Percentiles rank a stretch among this genome's conserved stretches.
Evolutionary conservation across 2,797 vertebrate genomes (phyloP).

Genomic region (Sebastes vulpes): DNA sequence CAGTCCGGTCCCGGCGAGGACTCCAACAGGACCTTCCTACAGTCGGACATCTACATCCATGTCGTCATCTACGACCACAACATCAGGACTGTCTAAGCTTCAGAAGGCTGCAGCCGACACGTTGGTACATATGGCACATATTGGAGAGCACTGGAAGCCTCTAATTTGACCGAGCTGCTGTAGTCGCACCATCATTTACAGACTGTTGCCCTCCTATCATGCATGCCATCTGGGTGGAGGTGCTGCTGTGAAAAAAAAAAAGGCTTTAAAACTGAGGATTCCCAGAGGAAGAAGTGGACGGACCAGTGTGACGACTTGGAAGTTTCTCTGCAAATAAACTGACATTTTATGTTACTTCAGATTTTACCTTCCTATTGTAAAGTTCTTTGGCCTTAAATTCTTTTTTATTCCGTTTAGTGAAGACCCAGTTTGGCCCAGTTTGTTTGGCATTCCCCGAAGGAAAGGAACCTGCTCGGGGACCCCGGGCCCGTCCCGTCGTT

Average conservation of each 20-base stretch:
- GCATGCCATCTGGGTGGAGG: constrained; percentile 75
- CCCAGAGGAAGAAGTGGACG: constrained; percentile 32
- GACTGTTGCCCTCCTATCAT: constrained; percentile 60
- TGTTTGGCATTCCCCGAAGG: constrained; percentile 25
- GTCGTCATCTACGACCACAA: constrained; percentile 87
- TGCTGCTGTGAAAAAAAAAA: constrained; percentile 23
- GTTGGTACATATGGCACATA: constrained; percentile 28
- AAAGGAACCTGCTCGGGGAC: constrained; percentile 53
- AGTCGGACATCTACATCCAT: constrained; percentile 87
- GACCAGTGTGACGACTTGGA: background rate
- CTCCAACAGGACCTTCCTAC: constrained; percentile 81
- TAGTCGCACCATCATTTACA: constrained; percentile 53
- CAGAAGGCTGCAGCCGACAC: constrained; percentile 28
- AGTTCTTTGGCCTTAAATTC: background rate
- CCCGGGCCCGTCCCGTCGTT: constrained; percentile 55
- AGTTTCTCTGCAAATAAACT: background rate
- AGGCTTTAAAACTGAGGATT: constrained; percentile 32
- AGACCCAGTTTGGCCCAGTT: background rate
- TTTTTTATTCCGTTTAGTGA: background rate
- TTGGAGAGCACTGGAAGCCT: constrained; percentile 37
- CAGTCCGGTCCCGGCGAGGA: constrained; percentile 86
- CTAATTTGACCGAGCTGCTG: constrained; percentile 57
- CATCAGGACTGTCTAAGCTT: constrained; percentile 74
- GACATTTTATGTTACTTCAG: background rate
- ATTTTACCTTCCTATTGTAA: background rate